phyloP scores from a whole-genome alignment of 2,888 invertebrate genomes.

The Mythimna pallens region DNA sequence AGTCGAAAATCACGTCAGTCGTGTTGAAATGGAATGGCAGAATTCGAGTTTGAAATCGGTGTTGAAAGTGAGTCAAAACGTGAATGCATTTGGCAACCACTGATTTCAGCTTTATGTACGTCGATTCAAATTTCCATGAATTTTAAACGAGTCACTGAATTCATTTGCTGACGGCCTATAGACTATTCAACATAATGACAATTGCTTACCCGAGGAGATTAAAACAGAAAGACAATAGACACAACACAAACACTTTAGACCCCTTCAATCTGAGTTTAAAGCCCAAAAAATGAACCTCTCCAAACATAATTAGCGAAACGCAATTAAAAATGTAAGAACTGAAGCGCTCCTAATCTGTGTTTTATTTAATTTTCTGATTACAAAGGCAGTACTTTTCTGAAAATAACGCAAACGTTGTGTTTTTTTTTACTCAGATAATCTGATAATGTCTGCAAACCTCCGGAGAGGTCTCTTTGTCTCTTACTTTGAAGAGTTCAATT shows the following conservation, averaged over 20 bases:
- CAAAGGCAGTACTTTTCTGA: slow-evolving; percentile 61
- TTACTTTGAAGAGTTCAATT: slow-evolving; percentile 59
- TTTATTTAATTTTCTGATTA: slow-evolving; percentile 69
- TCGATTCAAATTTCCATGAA: slow-evolving; percentile 31
- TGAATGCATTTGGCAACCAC: slow-evolving; percentile 36
- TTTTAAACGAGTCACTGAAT: slow-evolving; percentile 27
- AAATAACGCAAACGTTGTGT: slow-evolving; percentile 62
- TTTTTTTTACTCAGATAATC: slow-evolving; percentile 64
- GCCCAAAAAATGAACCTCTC: slow-evolving; percentile 57
- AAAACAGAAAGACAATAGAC: slow-evolving; percentile 49
- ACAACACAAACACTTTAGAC: slow-evolving; percentile 58
- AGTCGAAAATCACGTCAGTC: slow-evolving; percentile 18
- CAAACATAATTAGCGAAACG: slow-evolving; percentile 65
- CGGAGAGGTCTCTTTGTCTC: slow-evolving; percentile 57
- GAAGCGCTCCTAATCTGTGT: slow-evolving; percentile 65
- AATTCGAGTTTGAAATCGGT: slow-evolving; percentile 7
- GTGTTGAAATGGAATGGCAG: slow-evolving; percentile 9
- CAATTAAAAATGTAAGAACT: slow-evolving; percentile 68
- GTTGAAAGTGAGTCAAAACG: slow-evolving; percentile 29
- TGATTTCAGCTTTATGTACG: slow-evolving; percentile 26
- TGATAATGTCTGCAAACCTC: slow-evolving; percentile 66
- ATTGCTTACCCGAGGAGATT: slow-evolving; percentile 47
- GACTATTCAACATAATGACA: slow-evolving; percentile 44
- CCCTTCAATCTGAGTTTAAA: slow-evolving; percentile 62
- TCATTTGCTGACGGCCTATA: neutral